A percentile compares a stretch with the other conserved stretches of the same genome.
Conservation (phyloP, 2,888 invertebrate genomes). For the Nomada ferruginata region DNA sequence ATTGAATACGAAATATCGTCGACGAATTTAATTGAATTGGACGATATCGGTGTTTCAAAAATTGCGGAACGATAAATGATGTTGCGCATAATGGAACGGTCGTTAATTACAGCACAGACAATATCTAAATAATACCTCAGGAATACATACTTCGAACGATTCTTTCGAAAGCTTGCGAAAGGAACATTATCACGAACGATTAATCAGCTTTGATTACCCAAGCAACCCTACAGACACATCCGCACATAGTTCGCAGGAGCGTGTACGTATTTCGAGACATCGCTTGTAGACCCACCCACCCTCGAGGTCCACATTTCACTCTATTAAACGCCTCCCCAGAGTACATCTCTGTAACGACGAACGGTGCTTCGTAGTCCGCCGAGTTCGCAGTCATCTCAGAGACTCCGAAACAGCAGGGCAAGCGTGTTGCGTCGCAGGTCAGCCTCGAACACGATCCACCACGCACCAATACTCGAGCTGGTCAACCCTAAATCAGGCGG, state of each 20-base stretch:
- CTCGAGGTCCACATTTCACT: slow-evolving; percentile 64
- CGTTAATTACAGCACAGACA: neutral
- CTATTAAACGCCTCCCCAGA: slow-evolving; percentile 61
- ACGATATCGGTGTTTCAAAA: too few relatives aligned
- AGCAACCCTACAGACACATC: slow-evolving; percentile 8
- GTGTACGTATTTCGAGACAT: slow-evolving; percentile 25
- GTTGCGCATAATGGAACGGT: neutral
- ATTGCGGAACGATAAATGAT: too few relatives aligned
- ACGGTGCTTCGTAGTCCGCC: slow-evolving; percentile 42
- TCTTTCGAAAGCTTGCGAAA: neutral
- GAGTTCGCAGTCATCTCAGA: slow-evolving; percentile 4
- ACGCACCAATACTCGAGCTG: neutral
- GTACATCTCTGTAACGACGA: slow-evolving; percentile 39
- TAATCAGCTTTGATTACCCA: slow-evolving; percentile 10
- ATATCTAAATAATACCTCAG: neutral
- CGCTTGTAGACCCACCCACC: slow-evolving; percentile 19
- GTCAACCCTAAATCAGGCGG: slow-evolving; percentile 72
- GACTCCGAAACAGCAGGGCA: slow-evolving; percentile 6
- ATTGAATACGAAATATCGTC: neutral
- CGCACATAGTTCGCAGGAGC: slow-evolving; percentile 24
- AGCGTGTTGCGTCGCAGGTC: neutral
- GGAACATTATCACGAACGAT: neutral
- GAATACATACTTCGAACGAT: too few relatives aligned
- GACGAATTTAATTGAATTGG: too few relatives aligned
- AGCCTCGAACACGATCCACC: neutral